phyloP scores from a whole-genome alignment of 2,797 vertebrate genomes.

The Crax fasciolata region DNA sequence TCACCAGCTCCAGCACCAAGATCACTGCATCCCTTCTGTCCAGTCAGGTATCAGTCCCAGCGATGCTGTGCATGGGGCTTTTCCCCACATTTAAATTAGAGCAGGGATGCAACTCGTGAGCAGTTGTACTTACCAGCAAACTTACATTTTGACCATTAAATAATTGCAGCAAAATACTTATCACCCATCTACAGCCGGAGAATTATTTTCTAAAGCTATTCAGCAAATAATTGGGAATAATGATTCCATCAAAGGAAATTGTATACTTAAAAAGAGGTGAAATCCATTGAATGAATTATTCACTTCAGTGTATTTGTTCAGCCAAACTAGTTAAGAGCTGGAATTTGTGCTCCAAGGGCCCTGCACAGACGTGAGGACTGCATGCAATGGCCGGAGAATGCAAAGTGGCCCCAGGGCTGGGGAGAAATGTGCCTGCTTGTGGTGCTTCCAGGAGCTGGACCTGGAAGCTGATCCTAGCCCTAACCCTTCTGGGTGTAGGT shows the following conservation, averaged over 20 bases:
- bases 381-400: neutral
- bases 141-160: neutral
- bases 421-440: neutral
- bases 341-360: neutral
- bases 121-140: neutral
- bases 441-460: neutral
- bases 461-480: too few species aligned
- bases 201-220: neutral
- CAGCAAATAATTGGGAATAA: conserved; percentile 5
- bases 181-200: neutral
- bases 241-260: neutral
- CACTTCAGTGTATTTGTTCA: neutral
- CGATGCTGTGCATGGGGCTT: neutral
- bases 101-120: neutral
- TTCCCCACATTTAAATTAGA: neutral
- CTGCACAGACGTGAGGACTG: neutral
- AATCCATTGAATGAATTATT: neutral
- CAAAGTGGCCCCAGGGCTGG: neutral
- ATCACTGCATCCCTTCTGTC: neutral
- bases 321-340: neutral
- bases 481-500: neutral
- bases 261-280: neutral
- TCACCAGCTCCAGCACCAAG: too few species aligned
- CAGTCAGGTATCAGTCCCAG: neutral
- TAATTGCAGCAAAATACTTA: neutral